Conservation (phyloP, 2,113 vertebrate species). For the Nematolebias whitei region DNA sequence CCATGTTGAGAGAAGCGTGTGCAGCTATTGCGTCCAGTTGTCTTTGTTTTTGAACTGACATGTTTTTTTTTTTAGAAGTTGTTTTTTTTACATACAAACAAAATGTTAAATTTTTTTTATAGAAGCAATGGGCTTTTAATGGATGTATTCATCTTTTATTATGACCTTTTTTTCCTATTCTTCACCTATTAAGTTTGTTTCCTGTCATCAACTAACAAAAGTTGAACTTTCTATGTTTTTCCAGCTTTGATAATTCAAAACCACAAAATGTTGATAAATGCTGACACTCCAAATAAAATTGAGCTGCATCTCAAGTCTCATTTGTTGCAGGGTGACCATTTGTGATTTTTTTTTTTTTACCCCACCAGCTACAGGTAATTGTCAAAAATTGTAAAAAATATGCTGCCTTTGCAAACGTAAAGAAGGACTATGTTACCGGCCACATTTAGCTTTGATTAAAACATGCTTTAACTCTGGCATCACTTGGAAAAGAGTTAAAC, state of each 20-base stretch:
- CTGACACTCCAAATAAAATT: conserved; percentile 3
- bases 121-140: neutral
- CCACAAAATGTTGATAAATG: neutral
- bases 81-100: conserved; percentile 48
- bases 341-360: too few relatives aligned
- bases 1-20: neutral
- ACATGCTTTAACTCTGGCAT: neutral
- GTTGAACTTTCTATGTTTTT: neutral
- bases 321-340: neutral
- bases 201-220: neutral
- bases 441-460: neutral
- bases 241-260: neutral
- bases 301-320: neutral
- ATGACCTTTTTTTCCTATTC: neutral
- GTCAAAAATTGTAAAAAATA: neutral
- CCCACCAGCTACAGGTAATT: too few relatives aligned
- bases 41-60: conserved; percentile 44
- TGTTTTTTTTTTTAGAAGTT: conserved; percentile 36
- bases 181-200: neutral
- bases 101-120: conserved; percentile 51
- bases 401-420: neutral
- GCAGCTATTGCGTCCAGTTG: conserved; percentile 28
- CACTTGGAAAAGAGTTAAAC: neutral
- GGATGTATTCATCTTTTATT: neutral
- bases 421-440: neutral